Evolutionary conservation across 2,113 vertebrate species (phyloP).

Genomic region (Trogon melanurus): DNA sequence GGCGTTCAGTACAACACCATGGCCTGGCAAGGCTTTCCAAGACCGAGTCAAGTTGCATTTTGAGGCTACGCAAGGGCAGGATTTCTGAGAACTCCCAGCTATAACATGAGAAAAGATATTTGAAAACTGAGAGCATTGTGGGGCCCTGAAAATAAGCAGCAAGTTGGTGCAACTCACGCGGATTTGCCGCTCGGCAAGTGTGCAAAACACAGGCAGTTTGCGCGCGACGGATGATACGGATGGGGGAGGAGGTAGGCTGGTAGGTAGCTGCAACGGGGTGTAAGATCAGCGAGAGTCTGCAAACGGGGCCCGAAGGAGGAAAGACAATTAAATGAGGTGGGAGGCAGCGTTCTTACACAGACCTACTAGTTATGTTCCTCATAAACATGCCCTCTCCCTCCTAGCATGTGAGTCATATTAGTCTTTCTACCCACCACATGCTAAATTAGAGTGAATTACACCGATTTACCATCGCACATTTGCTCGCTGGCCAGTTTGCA

Average conservation of each 20-base stretch:
- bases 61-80: not conserved
- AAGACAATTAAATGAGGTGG: not conserved
- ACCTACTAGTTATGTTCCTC: constrained; percentile 1
- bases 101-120: not conserved
- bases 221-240: accelerated
- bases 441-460: constrained; percentile 3
- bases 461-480: not conserved
- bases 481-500: not conserved
- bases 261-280: not conserved
- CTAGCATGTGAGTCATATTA: constrained; percentile 6
- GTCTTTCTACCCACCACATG: constrained; percentile 28
- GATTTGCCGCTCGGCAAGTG: not conserved
- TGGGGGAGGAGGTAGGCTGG: not conserved
- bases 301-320: not conserved
- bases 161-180: accelerated
- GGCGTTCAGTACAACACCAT: not conserved
- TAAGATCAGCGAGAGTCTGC: not conserved
- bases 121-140: not conserved
- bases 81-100: not conserved
- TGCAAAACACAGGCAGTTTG: not conserved
- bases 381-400: constrained; percentile 1
- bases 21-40: not conserved
- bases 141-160: not conserved
- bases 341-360: not conserved
- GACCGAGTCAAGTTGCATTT: not conserved